Percentiles rank a stretch among this genome's conserved stretches.
These are phyloP conservation scores for Ischnus inquisitorius DNA, from an alignment of 2,888 invertebrate genomes.

Conservation along the genomic window DNA sequence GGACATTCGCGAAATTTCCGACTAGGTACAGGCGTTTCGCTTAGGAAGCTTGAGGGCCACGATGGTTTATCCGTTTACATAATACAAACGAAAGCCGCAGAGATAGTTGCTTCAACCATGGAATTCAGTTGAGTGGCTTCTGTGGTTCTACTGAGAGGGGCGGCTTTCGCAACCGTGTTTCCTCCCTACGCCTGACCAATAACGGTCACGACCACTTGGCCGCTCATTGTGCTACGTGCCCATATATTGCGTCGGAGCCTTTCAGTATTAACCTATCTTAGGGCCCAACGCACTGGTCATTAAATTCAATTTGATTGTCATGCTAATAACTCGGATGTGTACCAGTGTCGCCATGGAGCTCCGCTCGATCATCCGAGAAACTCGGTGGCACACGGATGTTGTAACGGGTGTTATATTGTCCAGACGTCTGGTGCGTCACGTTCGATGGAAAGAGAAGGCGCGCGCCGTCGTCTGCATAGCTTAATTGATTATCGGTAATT, in stretches of 20 bases:
- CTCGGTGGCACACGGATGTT: not conserved
- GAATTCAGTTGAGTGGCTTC: slow-evolving; percentile 52
- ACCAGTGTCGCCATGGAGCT: not conserved
- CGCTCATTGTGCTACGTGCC: slow-evolving; percentile 29
- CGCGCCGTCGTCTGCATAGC: slow-evolving; percentile 3
- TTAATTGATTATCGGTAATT: slow-evolving; percentile 62
- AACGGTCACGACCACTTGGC: slow-evolving; percentile 34
- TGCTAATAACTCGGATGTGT: slow-evolving; percentile 24
- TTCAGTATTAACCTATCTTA: slow-evolving; percentile 52
- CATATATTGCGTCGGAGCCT: slow-evolving; percentile 18
- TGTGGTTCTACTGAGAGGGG: slow-evolving; percentile 50
- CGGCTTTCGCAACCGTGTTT: not conserved
- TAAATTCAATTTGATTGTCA: slow-evolving; percentile 44
- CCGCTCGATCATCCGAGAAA: slow-evolving; percentile 17
- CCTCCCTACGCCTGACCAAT: slow-evolving; percentile 44
- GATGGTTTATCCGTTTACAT: slow-evolving; percentile 55
- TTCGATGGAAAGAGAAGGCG: slow-evolving; percentile 19
- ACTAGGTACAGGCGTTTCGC: not conserved
- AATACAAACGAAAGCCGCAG: slow-evolving; percentile 52
- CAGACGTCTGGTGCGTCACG: slow-evolving; percentile 19
- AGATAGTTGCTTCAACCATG: slow-evolving; percentile 28
- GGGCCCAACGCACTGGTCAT: slow-evolving; percentile 18
- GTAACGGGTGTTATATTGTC: slow-evolving; percentile 11
- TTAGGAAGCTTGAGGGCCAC: slow-evolving; percentile 1
- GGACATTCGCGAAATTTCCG: slow-evolving; percentile 17